Conservation (phyloP, 2,888 invertebrate species). For the Synergus japonicus region DNA sequence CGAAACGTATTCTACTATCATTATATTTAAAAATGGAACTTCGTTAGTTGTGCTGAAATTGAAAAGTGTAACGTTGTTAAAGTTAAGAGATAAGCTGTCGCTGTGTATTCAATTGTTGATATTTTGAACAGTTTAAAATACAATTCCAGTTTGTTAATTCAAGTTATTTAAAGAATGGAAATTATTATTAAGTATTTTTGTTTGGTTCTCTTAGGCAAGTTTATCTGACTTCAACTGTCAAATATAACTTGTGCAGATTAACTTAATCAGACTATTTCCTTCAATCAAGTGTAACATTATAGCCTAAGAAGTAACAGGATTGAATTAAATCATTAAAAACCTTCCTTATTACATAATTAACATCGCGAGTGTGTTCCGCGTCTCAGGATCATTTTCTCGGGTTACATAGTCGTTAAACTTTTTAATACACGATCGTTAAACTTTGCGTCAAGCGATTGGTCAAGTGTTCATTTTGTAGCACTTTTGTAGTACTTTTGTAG, state of each 20-base stretch:
- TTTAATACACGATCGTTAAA: constrained; percentile 67
- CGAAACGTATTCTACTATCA: constrained; percentile 10
- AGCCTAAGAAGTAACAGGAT: constrained; percentile 17
- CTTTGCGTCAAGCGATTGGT: constrained; percentile 53
- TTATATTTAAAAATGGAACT: constrained; percentile 28
- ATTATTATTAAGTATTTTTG: background rate
- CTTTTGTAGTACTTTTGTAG: constrained; percentile 13
- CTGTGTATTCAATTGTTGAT: constrained; percentile 13
- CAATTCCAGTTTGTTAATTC: background rate
- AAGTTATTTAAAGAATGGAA: background rate
- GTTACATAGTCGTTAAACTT: constrained; percentile 66
- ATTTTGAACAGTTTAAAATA: background rate
- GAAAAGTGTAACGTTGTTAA: constrained; percentile 15
- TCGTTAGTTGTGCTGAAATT: constrained; percentile 15
- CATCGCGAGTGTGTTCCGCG: constrained; percentile 46
- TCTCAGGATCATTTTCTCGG: constrained; percentile 55
- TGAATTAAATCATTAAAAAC: constrained; percentile 38
- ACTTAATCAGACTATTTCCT: constrained; percentile 22
- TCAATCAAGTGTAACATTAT: constrained; percentile 4
- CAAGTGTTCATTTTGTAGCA: constrained; percentile 32
- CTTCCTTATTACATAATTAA: constrained; percentile 56
- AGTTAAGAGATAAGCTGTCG: background rate
- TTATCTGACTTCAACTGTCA: background rate
- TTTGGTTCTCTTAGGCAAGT: background rate
- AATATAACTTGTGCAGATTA: background rate